Base-by-base conservation (phyloP, 2,113 vertebrate genomes). In the Mohoua ochrocephala region DNA sequence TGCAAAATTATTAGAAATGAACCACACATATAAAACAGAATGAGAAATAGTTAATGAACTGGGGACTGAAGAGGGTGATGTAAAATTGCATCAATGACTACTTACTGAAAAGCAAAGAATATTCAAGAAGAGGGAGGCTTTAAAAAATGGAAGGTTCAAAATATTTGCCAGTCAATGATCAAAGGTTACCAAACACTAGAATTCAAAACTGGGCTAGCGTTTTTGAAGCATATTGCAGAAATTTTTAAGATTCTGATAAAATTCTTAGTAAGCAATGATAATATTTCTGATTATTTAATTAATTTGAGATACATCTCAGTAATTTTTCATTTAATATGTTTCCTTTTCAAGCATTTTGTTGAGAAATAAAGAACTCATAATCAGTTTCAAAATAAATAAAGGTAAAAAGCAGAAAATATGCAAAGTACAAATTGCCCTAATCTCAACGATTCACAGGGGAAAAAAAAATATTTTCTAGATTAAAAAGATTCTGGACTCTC, bases 371-470 rank as follows among this genome's bases (percentile, higher is more conserved):
- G 26, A 85, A 84, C 86, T 94, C 45, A 31, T 11, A 95, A 89
- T 85, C 37, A 87, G 42, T 84, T 87, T 87, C 35, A 95, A 97
- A 97, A 95, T 41, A 95, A 82, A 89, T n/a, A 95, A 96, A 95
- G 59, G 37, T 90, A 94, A 96, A 97, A 95, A 61, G 13, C 21
- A 96, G 21, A 86, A 89, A 87, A 95, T 95, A 45, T 54, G 16
- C 75, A 33, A 91, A 93, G 22, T 85, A 94, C 85, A 97, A 96
- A 97, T 96, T 95, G 79, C 26, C 91, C 93, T 83, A 80, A 63
- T 53, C 57, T 93, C 61, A 81, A 81, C 54, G 57, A 79, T 86
- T 86, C 24, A 53, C 9, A 13, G 11, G 16, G 4, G 4, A 42
- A 59, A 59, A 39, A 41, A 57, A 2, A 3, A 75, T 49, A 24